Evolutionary conservation across 2,113 vertebrate species (phyloP).

Genomic region (Sisor rabdophorus): DNA sequence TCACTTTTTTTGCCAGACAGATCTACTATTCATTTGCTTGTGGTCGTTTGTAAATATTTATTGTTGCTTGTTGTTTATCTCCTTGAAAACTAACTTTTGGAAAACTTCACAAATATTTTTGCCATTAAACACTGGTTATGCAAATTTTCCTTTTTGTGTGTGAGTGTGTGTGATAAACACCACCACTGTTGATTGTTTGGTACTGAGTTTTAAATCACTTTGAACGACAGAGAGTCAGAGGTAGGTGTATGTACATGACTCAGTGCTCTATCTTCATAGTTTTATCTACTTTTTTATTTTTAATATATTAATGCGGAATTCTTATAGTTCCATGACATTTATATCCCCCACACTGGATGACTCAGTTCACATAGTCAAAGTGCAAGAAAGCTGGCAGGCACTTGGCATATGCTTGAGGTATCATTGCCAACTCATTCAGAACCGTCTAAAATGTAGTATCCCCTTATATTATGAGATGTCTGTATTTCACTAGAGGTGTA

Average conservation of each 20-base stretch:
- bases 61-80: background rate
- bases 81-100: background rate
- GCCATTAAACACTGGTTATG: conserved; percentile 31
- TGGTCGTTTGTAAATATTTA: background rate
- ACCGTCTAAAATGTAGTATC: background rate
- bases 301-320: conserved; percentile 33
- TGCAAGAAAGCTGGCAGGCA: conserved; percentile 5
- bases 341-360: conserved; percentile 38
- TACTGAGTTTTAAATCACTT: conserved; percentile 39
- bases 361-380: conserved; percentile 21
- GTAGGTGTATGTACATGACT: conserved; percentile 51
- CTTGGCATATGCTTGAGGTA: background rate
- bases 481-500: background rate
- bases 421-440: background rate
- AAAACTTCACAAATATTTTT: too few species aligned
- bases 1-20: conserved; percentile 2
- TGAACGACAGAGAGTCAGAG: conserved; percentile 37
- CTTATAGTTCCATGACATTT: conserved; percentile 30
- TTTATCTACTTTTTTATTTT: conserved; percentile 25
- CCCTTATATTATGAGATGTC: background rate
- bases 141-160: background rate
- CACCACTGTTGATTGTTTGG: conserved; percentile 35
- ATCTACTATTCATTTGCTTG: background rate
- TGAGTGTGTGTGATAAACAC: conserved; percentile 7
- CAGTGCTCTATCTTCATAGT: conserved; percentile 16